phyloP scores from a whole-genome alignment of 1,140 invertebrate genomes.

The Triops cancriformis region DNA sequence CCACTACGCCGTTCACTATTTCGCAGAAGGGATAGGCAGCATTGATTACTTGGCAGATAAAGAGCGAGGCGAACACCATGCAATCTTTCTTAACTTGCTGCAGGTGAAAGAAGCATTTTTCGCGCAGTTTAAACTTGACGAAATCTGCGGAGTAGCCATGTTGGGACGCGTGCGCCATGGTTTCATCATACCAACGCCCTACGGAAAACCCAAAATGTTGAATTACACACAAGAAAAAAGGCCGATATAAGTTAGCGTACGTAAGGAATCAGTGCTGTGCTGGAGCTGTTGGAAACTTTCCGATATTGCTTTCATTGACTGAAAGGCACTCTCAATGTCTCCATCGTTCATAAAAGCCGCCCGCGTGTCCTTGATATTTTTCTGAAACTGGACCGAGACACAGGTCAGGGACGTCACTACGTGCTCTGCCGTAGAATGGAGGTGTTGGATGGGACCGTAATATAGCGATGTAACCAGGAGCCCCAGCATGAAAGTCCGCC shows the following conservation, averaged over 20 bases:
- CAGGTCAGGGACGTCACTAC: background rate
- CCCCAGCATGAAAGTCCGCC: background rate
- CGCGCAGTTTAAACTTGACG: background rate
- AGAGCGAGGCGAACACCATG: background rate
- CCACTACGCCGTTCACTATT: background rate
- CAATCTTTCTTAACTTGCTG: background rate
- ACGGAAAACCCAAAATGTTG: background rate
- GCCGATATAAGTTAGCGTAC: too few relatives aligned
- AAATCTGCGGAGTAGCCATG: background rate
- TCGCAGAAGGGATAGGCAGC: background rate
- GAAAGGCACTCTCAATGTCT: background rate
- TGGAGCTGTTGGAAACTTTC: background rate
- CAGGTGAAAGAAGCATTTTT: background rate
- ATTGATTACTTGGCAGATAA: background rate
- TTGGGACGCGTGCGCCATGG: background rate
- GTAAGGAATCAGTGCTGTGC: too few relatives aligned
- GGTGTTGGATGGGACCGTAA: background rate
- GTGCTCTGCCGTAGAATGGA: background rate
- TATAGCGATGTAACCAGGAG: background rate
- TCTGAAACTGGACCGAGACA: background rate
- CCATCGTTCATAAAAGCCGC: background rate
- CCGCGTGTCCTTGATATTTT: background rate
- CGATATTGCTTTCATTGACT: background rate
- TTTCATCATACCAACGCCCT: background rate
- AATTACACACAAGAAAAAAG: background rate